Evolutionary conservation across 2,113 vertebrate species (phyloP).

Genomic region (Prunella himalayana): DNA sequence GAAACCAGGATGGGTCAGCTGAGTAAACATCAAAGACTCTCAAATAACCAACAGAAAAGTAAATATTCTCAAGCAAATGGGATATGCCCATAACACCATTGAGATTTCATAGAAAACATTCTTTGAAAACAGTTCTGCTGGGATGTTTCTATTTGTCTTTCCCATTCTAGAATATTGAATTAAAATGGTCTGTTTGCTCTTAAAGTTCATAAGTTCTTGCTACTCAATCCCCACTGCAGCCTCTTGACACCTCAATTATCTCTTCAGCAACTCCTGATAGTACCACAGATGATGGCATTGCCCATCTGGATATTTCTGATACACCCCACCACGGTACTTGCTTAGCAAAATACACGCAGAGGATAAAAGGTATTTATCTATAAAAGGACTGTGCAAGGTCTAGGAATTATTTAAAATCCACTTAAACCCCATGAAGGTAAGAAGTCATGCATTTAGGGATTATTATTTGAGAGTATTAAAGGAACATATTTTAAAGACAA

Average conservation of each 20-base stretch:
- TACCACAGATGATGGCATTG: background rate
- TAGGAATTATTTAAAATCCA: slow-evolving; percentile 39
- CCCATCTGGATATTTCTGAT: background rate
- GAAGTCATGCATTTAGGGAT: slow-evolving; percentile 15
- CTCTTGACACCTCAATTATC: background rate
- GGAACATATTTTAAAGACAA: background rate
- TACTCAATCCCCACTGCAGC: background rate
- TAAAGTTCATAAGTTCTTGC: background rate
- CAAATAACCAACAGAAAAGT: slow-evolving; percentile 22
- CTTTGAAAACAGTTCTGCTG: slow-evolving; percentile 26
- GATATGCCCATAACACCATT: background rate
- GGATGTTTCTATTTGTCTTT: slow-evolving; percentile 18
- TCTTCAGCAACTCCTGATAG: background rate
- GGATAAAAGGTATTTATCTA: slow-evolving; percentile 26
- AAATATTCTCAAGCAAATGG: slow-evolving; percentile 28
- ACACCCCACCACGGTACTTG: background rate
- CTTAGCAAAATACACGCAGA: background rate
- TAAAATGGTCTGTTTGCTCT: background rate
- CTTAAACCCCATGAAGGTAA: slow-evolving; percentile 14
- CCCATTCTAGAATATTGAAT: slow-evolving; percentile 20
- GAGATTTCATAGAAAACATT: slow-evolving; percentile 17
- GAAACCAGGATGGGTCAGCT: slow-evolving; percentile 32
- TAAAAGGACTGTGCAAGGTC: background rate
- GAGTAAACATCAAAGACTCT: slow-evolving; percentile 40
- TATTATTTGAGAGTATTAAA: slow-evolving; percentile 22